Base-by-base conservation (phyloP, 1,140 invertebrate genomes). In the Armadillidium nasatum region DNA sequence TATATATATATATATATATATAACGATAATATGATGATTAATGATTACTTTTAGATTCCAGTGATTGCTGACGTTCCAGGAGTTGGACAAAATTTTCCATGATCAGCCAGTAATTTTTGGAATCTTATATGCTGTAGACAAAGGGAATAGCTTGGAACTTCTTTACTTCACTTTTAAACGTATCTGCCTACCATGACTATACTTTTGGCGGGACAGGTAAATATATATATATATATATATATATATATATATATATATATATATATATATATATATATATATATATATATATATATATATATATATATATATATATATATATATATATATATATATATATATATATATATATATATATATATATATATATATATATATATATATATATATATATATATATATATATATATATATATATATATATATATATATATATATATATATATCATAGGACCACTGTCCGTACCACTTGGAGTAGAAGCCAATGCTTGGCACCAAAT, bases 81-180 rank as follows among this genome's bases (percentile, higher is more conserved):
- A n/a, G 87, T 87, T 7, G 87, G 86, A 0, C 77, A 85, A 23
- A 86, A 87, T 79, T n/a, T 82, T 87, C n/a, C 85, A 86, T 76
- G 86, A 87, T 76, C 86, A 87, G 44, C 75, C 76, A 21, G 73
- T 74, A 33, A 74, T 79, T 13, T 79, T 72, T 44, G 78, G 78
- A 3, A 23, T 76, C 11, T 44, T 44, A 1, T 79, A 75, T 75
- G 74, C 68, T 21, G 76, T 76, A 13, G 33, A 10, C 13, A 54
- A 74, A 1, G 78, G 75, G 11, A 50, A 23, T 22, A 69, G 75
- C n/a, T 15, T 50, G 9, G 46, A 69, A 46, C 21, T 70, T 22
- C 45, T 72, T 70, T 4, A 45, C 71, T 0, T 67, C 72, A 10
- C 68, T 79, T 23, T 67, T 76, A 33, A 76, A 21, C 13, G 75